Evolutionary conservation across 2,888 invertebrate genomes (phyloP).

Genomic region (Orchesella flavescens): DNA sequence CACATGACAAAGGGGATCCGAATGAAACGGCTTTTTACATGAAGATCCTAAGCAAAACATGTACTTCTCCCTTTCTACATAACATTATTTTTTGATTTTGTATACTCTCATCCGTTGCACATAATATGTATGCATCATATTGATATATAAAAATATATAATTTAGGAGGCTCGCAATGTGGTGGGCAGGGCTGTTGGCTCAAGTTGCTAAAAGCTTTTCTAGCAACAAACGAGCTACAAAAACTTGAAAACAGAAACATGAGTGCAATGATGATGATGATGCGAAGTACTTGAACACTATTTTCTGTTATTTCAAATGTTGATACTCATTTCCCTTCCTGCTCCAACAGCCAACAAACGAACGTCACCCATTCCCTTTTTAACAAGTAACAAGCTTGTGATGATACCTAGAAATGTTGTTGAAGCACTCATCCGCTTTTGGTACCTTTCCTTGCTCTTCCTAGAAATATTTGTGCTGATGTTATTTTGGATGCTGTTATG

Average conservation of each 20-base stretch:
- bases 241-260: conserved; percentile 21
- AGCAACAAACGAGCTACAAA: conserved; percentile 44
- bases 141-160: no score
- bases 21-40: conserved; percentile 1
- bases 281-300: conserved; percentile 28
- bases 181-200: conserved; percentile 57
- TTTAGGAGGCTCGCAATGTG: not conserved
- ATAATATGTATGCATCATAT: no score
- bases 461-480: no score
- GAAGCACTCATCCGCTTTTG: no score
- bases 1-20: conserved; percentile 22
- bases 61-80: no score
- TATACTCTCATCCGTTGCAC: no score
- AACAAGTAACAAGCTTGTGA: no score
- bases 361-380: not conserved
- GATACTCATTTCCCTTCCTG: not conserved
- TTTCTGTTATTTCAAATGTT: not conserved
- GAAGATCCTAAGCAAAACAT: not conserved
- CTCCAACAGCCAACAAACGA: not conserved
- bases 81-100: no score
- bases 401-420: no score
- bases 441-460: no score
- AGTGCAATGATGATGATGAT: conserved; percentile 24
- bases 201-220: conserved; percentile 52
- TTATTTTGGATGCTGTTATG: no score